Evolutionary conservation across 2,113 vertebrate species (phyloP), one percentile per base, ranked within the genome.

Genomic region (Aegithalos caudatus): DNA sequence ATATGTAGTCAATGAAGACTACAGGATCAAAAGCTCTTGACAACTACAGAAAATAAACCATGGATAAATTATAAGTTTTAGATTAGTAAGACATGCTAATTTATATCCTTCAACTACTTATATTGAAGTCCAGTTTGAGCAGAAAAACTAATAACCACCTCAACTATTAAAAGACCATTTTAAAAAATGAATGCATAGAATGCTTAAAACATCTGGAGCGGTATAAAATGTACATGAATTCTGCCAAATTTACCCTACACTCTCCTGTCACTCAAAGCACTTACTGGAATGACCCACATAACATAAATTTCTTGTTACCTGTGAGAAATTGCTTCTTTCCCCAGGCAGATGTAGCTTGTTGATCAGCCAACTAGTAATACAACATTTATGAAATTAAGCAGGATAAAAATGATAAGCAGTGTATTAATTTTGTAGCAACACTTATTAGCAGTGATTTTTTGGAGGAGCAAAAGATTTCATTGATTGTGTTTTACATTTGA

Each of bases 171-270:
- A 94, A 47, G 16, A 58, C 3, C 16, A 16, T 91, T 81, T 83
- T 65, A 33, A 24, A 27, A 53, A 86, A 73, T 21, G 27, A 92
- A 81, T 14, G 13, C 1, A 2, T 14, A 79, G 66, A 82, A 93
- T 95, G 50, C 21, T 74, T 92, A 88, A 94, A 96, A 90, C 72
- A 92, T 90, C 92, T 95, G 86, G 88, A 92, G 67, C 14, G 1
- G 60, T 31, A 86, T 67, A 83, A 90, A 92, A 83, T 28, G 28
- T 74, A 93, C 24, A 23, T 56, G 60, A 90, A 90, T 95, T 78
- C 76, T 95, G 92, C 58, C 86, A 81, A 88, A 93, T 71, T 86
- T 78, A 96, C 80, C 64, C 56, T 83, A 31, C 27, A 64, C 64
- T 54, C 88, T 83, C 71, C 91, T 83, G 94, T 88, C 80, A 91